Base-by-base conservation (phyloP, 2,888 invertebrate species). In the Blera fallax region DNA sequence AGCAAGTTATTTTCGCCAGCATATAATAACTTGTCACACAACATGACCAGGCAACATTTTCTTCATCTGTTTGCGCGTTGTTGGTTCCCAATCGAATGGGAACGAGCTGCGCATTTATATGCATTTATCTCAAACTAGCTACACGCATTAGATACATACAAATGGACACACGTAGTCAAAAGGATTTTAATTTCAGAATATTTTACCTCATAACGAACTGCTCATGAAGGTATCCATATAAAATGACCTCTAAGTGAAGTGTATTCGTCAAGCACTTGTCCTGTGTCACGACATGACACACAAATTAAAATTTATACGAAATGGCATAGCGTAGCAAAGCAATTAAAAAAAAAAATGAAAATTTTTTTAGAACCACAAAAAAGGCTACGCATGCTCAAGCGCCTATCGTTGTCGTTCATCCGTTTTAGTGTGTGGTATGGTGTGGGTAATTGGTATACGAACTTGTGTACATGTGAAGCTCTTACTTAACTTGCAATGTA, bases 11-110 rank as follows among this genome's bases (percentile, higher is more conserved):
- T 65, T 82, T 72, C 70, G 70, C 70, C 34, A 67, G 58, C 72
- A 50, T 48, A 48, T 84, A 72, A 81, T 85, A 85, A 85, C 85
- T 85, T 85, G 85, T 81, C 85, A 81, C 76, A 85, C 85, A 85
- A 81, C 85, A 76, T 85, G 56, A 77, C 54, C 81, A 54, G 40
- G 85, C 85, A 72, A 56, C 83, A 79, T 83, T 83, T 83, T 83
- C 79, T 79, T 83, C 67, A 83, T 83, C 58, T 73, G 72, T 80
- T 60, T 4, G 16, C 21, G 29, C 32, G 76, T 54, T 18, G n/a
- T 10, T 64, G 34, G 11, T 54, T 18, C 43, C 21, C 32, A 29
- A 52, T 58, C 40, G 50, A 77, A 67, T 54, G 43, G 76, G 69
- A 54, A 76, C 76, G 64, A 62, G 69, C 45, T 84, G 74, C n/a